Conservation (phyloP, 1,140 invertebrate genomes). For the Linepithema humile region DNA sequence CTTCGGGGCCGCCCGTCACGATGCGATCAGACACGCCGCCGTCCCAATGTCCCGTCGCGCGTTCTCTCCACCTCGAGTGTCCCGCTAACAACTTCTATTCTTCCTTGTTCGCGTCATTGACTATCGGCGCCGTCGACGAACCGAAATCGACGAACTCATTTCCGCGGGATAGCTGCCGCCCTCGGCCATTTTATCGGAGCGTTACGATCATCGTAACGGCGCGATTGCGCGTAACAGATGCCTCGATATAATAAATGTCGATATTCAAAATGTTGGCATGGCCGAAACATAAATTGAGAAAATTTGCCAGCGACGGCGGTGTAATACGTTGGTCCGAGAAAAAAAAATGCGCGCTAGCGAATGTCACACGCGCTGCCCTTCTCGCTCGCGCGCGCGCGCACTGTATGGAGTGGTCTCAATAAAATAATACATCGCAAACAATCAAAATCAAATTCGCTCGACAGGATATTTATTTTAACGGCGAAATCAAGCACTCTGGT, state of each 20-base stretch:
- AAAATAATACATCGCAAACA: slow-evolving; percentile 52
- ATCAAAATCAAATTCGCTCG: slow-evolving; percentile 48
- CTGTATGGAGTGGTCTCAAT: slow-evolving; percentile 39
- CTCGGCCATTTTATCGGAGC: slow-evolving; percentile 19
- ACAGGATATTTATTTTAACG: slow-evolving; percentile 51
- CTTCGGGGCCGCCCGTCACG: slow-evolving; percentile 4
- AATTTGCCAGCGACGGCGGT: slow-evolving; percentile 31
- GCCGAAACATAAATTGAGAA: slow-evolving; percentile 51
- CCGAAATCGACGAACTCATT: slow-evolving; percentile 24
- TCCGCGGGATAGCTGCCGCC: not conserved
- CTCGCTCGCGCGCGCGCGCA: not conserved
- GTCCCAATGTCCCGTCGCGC: slow-evolving; percentile 1
- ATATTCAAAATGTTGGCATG: slow-evolving; percentile 41
- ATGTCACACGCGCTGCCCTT: not conserved
- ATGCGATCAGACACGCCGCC: slow-evolving; percentile 27
- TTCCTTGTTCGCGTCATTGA: slow-evolving; percentile 17
- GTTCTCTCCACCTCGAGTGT: slow-evolving; percentile 7
- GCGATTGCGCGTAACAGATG: slow-evolving; percentile 45
- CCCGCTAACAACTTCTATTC: slow-evolving; percentile 40
- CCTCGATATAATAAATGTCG: slow-evolving; percentile 55
- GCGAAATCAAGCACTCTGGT: slow-evolving; percentile 44
- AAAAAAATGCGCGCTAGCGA: slow-evolving; percentile 1
- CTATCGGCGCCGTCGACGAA: not conserved
- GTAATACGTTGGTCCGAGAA: slow-evolving; percentile 1
- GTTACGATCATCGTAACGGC: slow-evolving; percentile 32